Evolutionary conservation across 2,797 vertebrate genomes (phyloP).

Genomic region (Alca torda): DNA sequence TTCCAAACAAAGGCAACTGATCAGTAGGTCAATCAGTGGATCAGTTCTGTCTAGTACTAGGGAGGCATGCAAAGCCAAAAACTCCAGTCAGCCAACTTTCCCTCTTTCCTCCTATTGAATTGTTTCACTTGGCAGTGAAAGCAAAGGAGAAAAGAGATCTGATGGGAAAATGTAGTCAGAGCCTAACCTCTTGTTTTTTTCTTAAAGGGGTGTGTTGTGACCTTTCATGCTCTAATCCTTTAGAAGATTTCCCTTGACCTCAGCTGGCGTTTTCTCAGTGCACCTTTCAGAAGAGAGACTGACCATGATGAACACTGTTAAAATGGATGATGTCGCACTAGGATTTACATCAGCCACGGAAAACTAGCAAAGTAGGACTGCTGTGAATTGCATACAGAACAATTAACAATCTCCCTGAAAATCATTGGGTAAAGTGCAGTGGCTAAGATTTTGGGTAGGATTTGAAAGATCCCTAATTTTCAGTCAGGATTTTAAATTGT

Average conservation of each 20-base stretch:
- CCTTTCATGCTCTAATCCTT: not conserved
- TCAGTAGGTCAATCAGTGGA: not conserved
- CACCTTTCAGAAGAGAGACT: not conserved
- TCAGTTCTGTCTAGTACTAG: not conserved
- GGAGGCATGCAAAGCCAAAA: not conserved
- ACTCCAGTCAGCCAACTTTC: not conserved
- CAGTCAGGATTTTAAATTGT: not conserved
- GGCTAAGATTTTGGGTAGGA: not conserved
- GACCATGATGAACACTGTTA: not conserved
- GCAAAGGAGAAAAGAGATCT: not conserved
- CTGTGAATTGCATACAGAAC: not conserved
- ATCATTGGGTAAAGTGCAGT: not conserved
- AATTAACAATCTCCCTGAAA: not conserved
- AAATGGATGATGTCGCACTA: not conserved
- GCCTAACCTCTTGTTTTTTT: not conserved
- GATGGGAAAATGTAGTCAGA: not conserved
- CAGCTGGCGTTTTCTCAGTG: not conserved
- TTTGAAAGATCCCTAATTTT: not conserved
- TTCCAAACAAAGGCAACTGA: not conserved
- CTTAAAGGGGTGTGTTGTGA: not conserved
- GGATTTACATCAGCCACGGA: not conserved
- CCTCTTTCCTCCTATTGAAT: not conserved
- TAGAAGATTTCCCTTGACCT: not conserved
- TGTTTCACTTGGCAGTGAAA: not conserved
- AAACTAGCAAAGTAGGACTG: not conserved